Evolutionary conservation across 2,888 invertebrate species (phyloP).

Genomic region (Euzophera pinguis): DNA sequence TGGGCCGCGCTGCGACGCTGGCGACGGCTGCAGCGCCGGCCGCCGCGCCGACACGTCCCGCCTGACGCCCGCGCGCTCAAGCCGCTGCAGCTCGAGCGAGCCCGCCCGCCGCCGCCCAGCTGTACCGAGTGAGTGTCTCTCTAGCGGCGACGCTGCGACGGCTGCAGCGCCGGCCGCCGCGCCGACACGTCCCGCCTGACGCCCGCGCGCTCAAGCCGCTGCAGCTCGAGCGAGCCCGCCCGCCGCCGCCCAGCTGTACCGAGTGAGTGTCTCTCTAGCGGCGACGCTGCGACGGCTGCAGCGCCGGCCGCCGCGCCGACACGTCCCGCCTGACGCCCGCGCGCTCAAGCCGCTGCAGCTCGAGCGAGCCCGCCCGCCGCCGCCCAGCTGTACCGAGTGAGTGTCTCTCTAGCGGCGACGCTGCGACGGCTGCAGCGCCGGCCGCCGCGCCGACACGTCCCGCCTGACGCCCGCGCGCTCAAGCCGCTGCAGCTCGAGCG

Average conservation of each 20-base stretch:
- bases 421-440: conserved; percentile 23
- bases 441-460: conserved; percentile 27
- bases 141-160: conserved; percentile 25
- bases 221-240: conserved; percentile 21
- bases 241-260: conserved; percentile 33
- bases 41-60: conserved; percentile 28
- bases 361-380: conserved; percentile 25
- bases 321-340: conserved; percentile 26
- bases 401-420: conserved; percentile 30
- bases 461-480: conserved; percentile 18
- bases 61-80: conserved; percentile 19
- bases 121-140: conserved; percentile 53
- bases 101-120: conserved; percentile 27
- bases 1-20: conserved; percentile 25
- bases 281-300: conserved; percentile 27
- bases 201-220: conserved; percentile 20
- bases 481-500: conserved; percentile 19
- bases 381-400: conserved; percentile 49
- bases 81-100: conserved; percentile 19
- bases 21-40: conserved; percentile 27
- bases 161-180: conserved; percentile 19
- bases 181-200: conserved; percentile 27
- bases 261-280: conserved; percentile 48
- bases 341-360: conserved; percentile 17
- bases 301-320: conserved; percentile 18